phyloP scores from a whole-genome alignment of 2,113 vertebrate genomes.

The Dendrocopos noguchii region DNA sequence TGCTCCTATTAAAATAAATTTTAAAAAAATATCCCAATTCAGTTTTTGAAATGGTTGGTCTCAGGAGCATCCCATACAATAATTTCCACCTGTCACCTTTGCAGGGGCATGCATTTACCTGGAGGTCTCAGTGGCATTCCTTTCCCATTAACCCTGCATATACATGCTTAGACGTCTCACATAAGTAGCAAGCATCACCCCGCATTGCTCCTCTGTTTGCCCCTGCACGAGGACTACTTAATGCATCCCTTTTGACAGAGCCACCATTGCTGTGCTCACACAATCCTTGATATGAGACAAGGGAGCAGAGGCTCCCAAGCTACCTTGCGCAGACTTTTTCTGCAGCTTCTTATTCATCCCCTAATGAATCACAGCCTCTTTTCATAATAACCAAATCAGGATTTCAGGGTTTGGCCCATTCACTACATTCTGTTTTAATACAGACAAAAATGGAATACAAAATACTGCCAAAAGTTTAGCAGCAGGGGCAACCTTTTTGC shows the following conservation, averaged over 20 bases:
- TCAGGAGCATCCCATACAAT: not conserved
- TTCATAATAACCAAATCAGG: conserved; percentile 49
- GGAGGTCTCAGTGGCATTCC: not conserved
- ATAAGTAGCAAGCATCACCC: not conserved
- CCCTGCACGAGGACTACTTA: not conserved
- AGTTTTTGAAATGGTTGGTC: not conserved
- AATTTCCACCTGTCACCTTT: not conserved
- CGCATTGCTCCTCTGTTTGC: not conserved
- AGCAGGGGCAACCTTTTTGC: conserved; percentile 45
- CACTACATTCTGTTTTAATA: conserved; percentile 54
- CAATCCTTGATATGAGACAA: not conserved
- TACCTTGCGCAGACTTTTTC: conserved; percentile 3
- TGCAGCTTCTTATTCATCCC: conserved; percentile 15
- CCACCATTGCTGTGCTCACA: not conserved
- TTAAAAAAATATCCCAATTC: not conserved
- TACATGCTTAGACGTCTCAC: not conserved
- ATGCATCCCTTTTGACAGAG: not conserved
- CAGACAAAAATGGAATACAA: conserved; percentile 49
- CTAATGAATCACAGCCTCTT: conserved; percentile 39
- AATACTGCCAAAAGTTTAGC: conserved; percentile 53
- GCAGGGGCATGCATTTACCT: not conserved
- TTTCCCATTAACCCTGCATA: not conserved
- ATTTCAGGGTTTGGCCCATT: conserved; percentile 52
- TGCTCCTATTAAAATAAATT: not conserved
- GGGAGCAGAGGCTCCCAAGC: not conserved